A percentile compares a stretch with the other conserved stretches of the same genome.
These are phyloP conservation scores for Eulithis testata DNA, from an alignment of 2,888 invertebrate species.

Conservation along the genomic window DNA sequence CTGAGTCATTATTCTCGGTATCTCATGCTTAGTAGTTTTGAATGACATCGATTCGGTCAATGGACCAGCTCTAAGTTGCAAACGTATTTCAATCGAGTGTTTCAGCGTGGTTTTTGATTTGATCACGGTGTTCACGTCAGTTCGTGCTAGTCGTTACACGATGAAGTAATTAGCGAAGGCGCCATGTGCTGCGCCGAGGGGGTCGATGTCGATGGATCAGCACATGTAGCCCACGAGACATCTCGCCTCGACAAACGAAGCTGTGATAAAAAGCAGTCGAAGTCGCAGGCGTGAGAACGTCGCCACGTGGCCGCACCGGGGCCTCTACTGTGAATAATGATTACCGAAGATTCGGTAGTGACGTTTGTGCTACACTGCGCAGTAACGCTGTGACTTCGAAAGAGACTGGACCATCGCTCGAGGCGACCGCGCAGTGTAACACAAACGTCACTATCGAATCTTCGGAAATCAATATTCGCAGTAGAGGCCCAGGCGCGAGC, in stretches of 20 bases:
- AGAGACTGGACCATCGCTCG: too few species aligned
- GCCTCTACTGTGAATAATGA: too few species aligned
- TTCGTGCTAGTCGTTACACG: conserved; percentile 47
- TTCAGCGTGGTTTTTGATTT: conserved; percentile 10
- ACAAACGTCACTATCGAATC: too few species aligned
- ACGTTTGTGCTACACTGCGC: too few species aligned
- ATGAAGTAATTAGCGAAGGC: conserved; percentile 78
- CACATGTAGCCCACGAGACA: conserved; percentile 80
- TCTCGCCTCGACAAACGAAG: conserved; percentile 62
- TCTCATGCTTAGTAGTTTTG: conserved; percentile 39
- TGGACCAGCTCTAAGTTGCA: conserved; percentile 8
- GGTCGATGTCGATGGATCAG: conserved; percentile 68
- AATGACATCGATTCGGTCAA: conserved; percentile 33
- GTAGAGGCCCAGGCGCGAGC: conserved; percentile 59
- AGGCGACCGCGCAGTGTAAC: too few species aligned
- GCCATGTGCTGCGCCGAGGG: conserved; percentile 77
- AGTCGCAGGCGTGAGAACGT: conserved; percentile 75
- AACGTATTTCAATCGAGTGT: conserved; percentile 1
- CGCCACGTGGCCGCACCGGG: conserved; percentile 75
- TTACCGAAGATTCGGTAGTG: too few species aligned
- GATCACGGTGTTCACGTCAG: conserved; percentile 17
- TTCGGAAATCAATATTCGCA: too few species aligned
- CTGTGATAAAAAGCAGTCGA: conserved; percentile 74
- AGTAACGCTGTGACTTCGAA: too few species aligned
- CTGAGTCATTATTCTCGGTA: conserved; percentile 46